Evolutionary conservation across 2,113 vertebrate species (phyloP).

Genomic region (Prietella phreatophila): DNA sequence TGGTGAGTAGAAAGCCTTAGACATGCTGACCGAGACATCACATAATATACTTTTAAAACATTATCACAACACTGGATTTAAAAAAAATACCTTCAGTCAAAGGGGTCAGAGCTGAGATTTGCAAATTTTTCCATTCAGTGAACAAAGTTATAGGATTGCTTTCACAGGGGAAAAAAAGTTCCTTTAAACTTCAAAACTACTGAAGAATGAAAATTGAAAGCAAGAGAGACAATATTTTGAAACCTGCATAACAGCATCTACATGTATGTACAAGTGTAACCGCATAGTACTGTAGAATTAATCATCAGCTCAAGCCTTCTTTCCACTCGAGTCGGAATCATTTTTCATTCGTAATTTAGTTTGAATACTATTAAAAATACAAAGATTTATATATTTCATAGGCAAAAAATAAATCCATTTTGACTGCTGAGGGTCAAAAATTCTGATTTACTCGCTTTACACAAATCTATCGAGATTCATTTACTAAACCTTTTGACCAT

Average conservation of each 20-base stretch:
- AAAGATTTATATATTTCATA: background rate
- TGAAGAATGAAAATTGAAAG: background rate
- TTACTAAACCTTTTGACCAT: too few species aligned
- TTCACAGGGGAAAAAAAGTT: background rate
- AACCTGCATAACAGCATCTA: background rate
- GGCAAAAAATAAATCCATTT: background rate
- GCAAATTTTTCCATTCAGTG: background rate
- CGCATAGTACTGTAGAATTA: background rate
- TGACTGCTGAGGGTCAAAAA: background rate
- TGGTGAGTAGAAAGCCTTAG: background rate
- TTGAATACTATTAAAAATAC: background rate
- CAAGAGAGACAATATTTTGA: background rate
- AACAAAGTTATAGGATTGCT: background rate
- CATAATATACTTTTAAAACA: background rate
- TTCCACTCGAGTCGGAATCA: background rate
- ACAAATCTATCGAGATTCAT: background rate
- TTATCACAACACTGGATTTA: background rate
- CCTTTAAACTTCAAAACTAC: background rate
- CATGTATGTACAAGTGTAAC: background rate
- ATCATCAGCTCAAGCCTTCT: background rate
- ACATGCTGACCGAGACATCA: background rate
- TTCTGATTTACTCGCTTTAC: background rate
- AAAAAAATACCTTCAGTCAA: background rate
- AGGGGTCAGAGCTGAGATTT: background rate
- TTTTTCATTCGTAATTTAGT: background rate